phyloP scores from a whole-genome alignment of 2,797 vertebrate genomes.

The Buphagus erythrorhynchus region DNA sequence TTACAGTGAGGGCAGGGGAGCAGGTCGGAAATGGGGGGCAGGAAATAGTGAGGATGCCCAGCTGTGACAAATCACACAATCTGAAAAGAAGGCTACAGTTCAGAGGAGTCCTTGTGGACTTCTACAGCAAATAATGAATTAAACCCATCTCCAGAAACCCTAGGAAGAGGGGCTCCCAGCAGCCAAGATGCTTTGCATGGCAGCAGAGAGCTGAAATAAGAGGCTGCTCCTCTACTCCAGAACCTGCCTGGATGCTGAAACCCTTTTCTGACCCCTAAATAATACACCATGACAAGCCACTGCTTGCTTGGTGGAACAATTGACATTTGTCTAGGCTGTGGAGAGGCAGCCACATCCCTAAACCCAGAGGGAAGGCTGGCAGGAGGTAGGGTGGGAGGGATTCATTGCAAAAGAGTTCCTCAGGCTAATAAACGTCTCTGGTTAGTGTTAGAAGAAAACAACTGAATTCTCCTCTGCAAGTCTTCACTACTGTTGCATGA shows the following conservation, averaged over 20 bases:
- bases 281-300: neutral
- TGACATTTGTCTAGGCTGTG: neutral
- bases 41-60: neutral
- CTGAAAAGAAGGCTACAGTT: neutral
- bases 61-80: neutral
- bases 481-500: neutral
- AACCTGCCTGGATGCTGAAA: neutral
- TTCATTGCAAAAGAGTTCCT: neutral
- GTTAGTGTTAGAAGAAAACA: neutral
- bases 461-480: neutral
- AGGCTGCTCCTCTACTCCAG: neutral
- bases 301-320: neutral
- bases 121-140: neutral
- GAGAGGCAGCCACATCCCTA: neutral
- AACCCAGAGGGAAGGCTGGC: neutral
- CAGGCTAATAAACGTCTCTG: neutral
- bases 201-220: neutral
- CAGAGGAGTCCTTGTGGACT: neutral
- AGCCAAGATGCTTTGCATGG: neutral
- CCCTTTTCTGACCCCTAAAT: neutral
- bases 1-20: neutral
- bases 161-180: neutral
- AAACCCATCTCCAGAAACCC: neutral
- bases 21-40: accelerated
- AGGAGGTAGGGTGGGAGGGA: neutral